Percentiles rank a stretch among this genome's conserved stretches.
These are phyloP conservation scores for Andrena trimmerana DNA, from an alignment of 2,888 invertebrate species.

Conservation along the genomic window DNA sequence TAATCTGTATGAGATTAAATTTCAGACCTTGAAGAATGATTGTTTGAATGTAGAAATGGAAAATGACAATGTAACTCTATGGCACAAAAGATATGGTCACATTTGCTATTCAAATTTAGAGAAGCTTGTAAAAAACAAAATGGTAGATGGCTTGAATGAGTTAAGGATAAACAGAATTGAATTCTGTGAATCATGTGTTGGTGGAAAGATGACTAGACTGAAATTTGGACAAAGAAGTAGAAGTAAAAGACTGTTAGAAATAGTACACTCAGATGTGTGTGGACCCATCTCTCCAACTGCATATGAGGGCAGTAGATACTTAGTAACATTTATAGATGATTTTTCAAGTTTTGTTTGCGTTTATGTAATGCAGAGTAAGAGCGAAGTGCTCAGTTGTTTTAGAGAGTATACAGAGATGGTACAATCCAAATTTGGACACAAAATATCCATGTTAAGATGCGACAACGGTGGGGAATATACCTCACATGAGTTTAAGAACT, in stretches of 20 bases:
- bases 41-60: conserved; percentile 14
- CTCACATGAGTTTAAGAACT: background rate
- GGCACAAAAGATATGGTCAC: conserved; percentile 29
- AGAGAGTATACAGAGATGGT: conserved; percentile 10
- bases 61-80: background rate
- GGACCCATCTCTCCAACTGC: conserved; percentile 3
- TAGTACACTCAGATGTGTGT: conserved; percentile 29
- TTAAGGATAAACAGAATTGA: background rate
- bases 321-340: conserved; percentile 27
- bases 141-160: conserved; percentile 16
- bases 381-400: background rate
- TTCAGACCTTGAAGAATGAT: background rate
- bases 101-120: conserved; percentile 7
- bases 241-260: conserved; percentile 25
- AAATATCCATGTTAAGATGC: conserved; percentile 22
- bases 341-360: conserved; percentile 9
- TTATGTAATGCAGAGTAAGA: background rate
- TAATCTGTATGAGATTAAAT: conserved; percentile 21
- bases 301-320: background rate
- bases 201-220: conserved; percentile 20
- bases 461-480: conserved; percentile 20
- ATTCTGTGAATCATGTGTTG: conserved; percentile 21
- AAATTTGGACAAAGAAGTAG: conserved; percentile 13
- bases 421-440: background rate
- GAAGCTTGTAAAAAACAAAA: background rate